phyloP scores from a whole-genome alignment of 2,888 invertebrate genomes.

The Trisateles emortualis region DNA sequence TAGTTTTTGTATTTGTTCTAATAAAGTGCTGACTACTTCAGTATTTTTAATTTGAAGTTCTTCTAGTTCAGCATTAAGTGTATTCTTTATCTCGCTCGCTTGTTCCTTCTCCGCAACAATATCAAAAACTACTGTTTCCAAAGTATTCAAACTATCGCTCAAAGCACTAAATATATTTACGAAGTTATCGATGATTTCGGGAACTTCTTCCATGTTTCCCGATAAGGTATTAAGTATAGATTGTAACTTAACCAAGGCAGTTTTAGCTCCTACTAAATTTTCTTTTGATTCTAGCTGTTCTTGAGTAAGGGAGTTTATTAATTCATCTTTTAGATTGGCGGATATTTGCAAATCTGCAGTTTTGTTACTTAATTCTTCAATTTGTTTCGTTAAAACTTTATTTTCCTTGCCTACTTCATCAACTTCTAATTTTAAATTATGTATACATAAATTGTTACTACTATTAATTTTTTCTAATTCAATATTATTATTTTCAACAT shows the following conservation, averaged over 20 bases:
- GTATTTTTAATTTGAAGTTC: constrained; percentile 35
- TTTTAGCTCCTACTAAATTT: constrained; percentile 55
- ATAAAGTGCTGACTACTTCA: constrained; percentile 36
- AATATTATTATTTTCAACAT: constrained; percentile 42
- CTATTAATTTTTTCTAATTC: constrained; percentile 46
- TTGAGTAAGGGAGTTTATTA: constrained; percentile 52
- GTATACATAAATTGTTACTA: constrained; percentile 40
- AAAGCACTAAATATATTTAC: constrained; percentile 54
- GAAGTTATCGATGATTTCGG: constrained; percentile 57
- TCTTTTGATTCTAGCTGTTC: constrained; percentile 48
- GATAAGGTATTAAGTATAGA: constrained; percentile 56
- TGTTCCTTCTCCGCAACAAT: constrained; percentile 54
- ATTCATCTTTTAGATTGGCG: constrained; percentile 50
- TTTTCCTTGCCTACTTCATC: constrained; percentile 44
- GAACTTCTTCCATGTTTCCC: constrained; percentile 56
- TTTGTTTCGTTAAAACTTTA: constrained; percentile 45
- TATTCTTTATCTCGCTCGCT: constrained; percentile 26
- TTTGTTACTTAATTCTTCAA: constrained; percentile 44
- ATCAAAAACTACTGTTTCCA: constrained; percentile 54
- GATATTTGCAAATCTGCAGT: constrained; percentile 52
- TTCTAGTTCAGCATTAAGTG: constrained; percentile 42
- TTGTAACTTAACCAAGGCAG: constrained; percentile 52
- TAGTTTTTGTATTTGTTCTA: constrained; percentile 35
- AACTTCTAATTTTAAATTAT: constrained; percentile 52
- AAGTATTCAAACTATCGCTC: constrained; percentile 51